A percentile compares a stretch with the other conserved stretches of the same genome.
Evolutionary conservation across 2,113 vertebrate genomes (phyloP).

Genomic region (Pungitius pungitius): DNA sequence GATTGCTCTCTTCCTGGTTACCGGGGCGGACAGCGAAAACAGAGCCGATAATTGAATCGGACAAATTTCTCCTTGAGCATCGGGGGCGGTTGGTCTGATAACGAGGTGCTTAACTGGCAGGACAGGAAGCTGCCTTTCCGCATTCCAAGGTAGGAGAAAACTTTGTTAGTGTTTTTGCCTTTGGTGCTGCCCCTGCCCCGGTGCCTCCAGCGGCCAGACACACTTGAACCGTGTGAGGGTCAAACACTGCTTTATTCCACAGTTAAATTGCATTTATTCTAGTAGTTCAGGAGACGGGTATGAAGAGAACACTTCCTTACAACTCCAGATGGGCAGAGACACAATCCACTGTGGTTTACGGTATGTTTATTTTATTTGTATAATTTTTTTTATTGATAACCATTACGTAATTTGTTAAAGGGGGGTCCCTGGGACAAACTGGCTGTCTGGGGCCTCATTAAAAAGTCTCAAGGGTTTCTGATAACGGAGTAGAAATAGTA

Average conservation of each 20-base stretch:
- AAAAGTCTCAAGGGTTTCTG: background rate
- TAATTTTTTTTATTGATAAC: background rate
- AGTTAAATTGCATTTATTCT: background rate
- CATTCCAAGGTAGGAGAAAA: conserved; percentile 70
- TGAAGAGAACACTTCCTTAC: conserved; percentile 56
- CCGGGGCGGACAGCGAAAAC: conserved; percentile 39
- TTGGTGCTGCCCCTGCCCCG: conserved; percentile 26
- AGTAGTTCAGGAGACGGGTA: conserved; percentile 34
- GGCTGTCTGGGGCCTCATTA: background rate
- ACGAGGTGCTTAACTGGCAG: conserved; percentile 51
- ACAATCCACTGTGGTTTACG: conserved; percentile 76
- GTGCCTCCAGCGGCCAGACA: conserved; percentile 9
- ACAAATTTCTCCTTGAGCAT: conserved; percentile 43
- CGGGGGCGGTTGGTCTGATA: conserved; percentile 47
- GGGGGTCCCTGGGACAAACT: background rate
- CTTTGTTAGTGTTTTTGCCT: background rate
- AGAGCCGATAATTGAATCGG: conserved; percentile 54
- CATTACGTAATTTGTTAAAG: background rate
- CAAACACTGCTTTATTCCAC: background rate
- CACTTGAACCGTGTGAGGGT: background rate
- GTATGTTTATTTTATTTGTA: conserved; percentile 58
- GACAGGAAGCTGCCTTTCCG: conserved; percentile 80
- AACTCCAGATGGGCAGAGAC: conserved; percentile 78
- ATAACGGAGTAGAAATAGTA: background rate
- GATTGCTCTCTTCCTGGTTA: conserved; percentile 79